Base-by-base conservation (phyloP, 2,113 vertebrate genomes). In the Ranitomeya variabilis region DNA sequence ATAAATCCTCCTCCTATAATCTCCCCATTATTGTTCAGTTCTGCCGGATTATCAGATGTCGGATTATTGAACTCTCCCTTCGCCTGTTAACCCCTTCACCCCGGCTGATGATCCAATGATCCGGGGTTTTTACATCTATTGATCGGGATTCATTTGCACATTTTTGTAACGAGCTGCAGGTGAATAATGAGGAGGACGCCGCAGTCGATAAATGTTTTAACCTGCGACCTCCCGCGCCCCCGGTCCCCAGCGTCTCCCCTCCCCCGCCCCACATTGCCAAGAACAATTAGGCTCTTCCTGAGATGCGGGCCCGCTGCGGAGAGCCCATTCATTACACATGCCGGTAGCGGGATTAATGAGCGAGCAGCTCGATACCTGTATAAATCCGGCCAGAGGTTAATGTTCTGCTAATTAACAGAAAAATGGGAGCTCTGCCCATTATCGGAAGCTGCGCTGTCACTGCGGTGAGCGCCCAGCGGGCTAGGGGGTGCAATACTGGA, bases 371-470 rank as follows among this genome's bases (percentile, higher is more conserved):
- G 19, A 93, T 93, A 88, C 90, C 73, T 82, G 90, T 89, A 92
- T 90, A 91, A 92, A 90, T 91, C 90, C 86, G 91, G 91, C 88
- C 92, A 93, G 91, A 93, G 93, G 94, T 93, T 94, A 93, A 94
- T 93, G 90, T 92, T 0, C 9, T 92, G 91, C 92, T 93, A 93
- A 94, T 93, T 93, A 93, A 92, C 64, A 0, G 90, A 57, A 89
- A 87, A 89, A 77, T 59, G 86, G 60, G n/a, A 13, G 57, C 0
- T 4, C 51, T 19, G 64, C 21, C 57, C 54, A 16, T 26, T 16
- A 59, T 45, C 15, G 14, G 45, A 7, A 52, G 16, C 76, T 14
- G 7, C 19, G 51, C 71, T 18, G 15, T 19, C 6, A 74, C 71
- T 45, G 19, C 18, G 26, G 71, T 6, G 26, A 45, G 71, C 26